A percentile compares a stretch with the other conserved stretches of the same genome.
These are phyloP conservation scores for Anthophora plumipes DNA, from an alignment of 2,888 invertebrate genomes.

Conservation along the genomic window DNA sequence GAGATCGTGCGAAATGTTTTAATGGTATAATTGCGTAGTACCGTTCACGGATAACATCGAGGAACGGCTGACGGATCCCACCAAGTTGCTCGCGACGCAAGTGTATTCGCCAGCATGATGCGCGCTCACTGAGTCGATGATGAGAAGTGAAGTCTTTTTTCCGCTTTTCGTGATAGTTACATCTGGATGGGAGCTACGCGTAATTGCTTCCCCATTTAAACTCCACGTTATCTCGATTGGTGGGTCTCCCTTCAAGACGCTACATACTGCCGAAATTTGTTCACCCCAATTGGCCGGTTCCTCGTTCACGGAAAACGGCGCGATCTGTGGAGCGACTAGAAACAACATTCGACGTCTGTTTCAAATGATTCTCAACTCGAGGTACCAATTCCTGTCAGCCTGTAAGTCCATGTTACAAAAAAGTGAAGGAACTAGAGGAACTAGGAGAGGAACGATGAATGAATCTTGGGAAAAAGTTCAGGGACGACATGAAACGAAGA, in stretches of 20 bases:
- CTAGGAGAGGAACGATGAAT: neutral
- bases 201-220: constrained; percentile 80
- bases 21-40: constrained; percentile 72
- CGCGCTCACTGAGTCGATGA: constrained; percentile 84
- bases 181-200: constrained; percentile 75
- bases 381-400: constrained; percentile 11
- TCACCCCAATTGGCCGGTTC: constrained; percentile 92
- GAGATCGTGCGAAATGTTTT: constrained; percentile 49
- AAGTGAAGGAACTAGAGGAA: neutral
- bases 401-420: neutral
- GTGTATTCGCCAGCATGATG: constrained; percentile 85
- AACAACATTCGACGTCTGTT: constrained; percentile 39
- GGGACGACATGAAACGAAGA: neutral
- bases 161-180: constrained; percentile 79
- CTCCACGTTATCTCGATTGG: constrained; percentile 91
- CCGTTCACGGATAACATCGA: constrained; percentile 85
- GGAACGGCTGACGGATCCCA: constrained; percentile 84
- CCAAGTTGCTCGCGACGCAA: constrained; percentile 85
- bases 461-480: neutral
- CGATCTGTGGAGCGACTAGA: constrained; percentile 89
- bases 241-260: constrained; percentile 91
- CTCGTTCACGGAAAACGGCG: constrained; percentile 89
- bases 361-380: neutral
- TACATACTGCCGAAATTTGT: constrained; percentile 90
- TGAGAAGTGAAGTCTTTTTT: constrained; percentile 82